Evolutionary conservation across 2,113 vertebrate genomes (phyloP), one percentile per base, ranked within the genome.

Genomic region (Promerops cafer): DNA sequence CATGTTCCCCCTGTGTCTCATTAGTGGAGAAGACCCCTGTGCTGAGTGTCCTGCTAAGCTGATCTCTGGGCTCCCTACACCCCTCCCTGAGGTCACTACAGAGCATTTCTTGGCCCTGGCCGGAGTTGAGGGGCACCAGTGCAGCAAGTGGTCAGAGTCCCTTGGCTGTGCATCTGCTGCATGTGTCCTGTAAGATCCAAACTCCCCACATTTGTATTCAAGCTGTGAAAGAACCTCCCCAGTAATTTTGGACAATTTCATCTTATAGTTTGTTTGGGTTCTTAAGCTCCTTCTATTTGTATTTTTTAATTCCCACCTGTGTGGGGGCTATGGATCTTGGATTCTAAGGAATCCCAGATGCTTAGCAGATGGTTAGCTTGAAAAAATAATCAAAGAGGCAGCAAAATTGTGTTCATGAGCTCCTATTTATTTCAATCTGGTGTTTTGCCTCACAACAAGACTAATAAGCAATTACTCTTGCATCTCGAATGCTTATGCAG

Each of bases 401-500:
- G 97, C 92, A 96, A 93, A 97, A 97, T 94, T 94, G 71, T 95
- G 94, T 95, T 96, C 92, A 90, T 93, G 93, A 96, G 91, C 91
- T 95, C 94, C 95, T 96, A 96, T 97, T 97, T 97, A 96, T 96
- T 96, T 96, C 97, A 97, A 96, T 97, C 97, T 97, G 97, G 96
- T 97, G 97, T 97, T 97, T 97, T 97, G 95, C 97, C 97, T 97
- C 95, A 87, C 96, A 96, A 97, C 97, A 96, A 96, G 96, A 97
- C 95, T 97, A 97, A 97, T 97, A 97, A 97, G 97, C 97, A 97
- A 97, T 97, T 97, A 97, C 95, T 96, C 95, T 94, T 94, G 96
- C 95, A 96, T 97, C 95, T 97, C 94, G 39, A 97, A 96, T 95
- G 94, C 96, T 97, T 97, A 97, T 97, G 96, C 97, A 96, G 97